A percentile compares a stretch with the other conserved stretches of the same genome.
phyloP scores from a whole-genome alignment of 2,113 vertebrate genomes.

The Semnornis frantzii region DNA sequence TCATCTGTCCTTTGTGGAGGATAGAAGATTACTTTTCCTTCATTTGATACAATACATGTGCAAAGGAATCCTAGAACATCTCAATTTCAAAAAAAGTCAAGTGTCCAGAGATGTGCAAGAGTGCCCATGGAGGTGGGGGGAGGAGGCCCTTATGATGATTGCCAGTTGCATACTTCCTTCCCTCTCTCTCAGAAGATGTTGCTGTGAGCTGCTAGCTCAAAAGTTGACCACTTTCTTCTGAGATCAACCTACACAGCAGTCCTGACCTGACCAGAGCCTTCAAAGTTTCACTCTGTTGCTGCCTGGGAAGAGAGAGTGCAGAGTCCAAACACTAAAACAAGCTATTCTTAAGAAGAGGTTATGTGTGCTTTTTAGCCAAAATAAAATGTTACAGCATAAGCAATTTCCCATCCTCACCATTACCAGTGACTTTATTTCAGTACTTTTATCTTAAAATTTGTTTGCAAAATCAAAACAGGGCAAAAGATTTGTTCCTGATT shows the following conservation, averaged over 20 bases:
- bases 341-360: not conserved
- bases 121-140: not conserved
- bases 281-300: not conserved
- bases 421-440: not conserved
- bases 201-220: not conserved
- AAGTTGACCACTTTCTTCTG: not conserved
- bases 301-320: not conserved
- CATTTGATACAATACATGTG: not conserved
- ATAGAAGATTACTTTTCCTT: constrained; percentile 24
- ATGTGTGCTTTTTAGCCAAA: not conserved
- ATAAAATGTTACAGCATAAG: not conserved
- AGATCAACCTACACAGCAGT: not conserved
- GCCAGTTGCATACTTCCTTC: not conserved
- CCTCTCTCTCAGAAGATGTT: not conserved
- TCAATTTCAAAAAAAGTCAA: not conserved
- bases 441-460: not conserved
- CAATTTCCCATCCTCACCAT: not conserved
- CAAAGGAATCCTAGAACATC: not conserved
- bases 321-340: not conserved
- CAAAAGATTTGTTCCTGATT: not conserved
- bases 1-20: constrained; percentile 23
- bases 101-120: not conserved
- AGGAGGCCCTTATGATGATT: not conserved
- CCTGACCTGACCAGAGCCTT: not conserved
- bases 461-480: constrained; percentile 24